phyloP scores from a whole-genome alignment of 2,113 vertebrate species.

The Nycticorax nycticorax region DNA sequence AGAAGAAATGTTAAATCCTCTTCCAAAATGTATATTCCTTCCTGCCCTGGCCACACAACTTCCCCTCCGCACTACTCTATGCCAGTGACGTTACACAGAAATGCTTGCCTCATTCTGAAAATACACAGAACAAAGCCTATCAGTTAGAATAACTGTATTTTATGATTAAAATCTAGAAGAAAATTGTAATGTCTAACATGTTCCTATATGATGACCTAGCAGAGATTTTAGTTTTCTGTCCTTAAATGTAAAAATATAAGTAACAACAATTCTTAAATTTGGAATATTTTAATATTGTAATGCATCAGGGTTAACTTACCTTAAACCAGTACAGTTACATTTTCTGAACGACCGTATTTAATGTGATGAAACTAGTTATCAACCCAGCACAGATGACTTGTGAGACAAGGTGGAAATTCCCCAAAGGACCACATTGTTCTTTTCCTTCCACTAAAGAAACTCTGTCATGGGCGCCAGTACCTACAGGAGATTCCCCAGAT shows the following conservation, averaged over 20 bases:
- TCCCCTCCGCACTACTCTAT: not conserved
- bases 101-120: not conserved
- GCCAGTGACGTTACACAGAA: not conserved
- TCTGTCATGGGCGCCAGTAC: not conserved
- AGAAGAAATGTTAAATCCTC: not conserved
- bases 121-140: not conserved
- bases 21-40: not conserved
- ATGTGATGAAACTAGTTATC: not conserved
- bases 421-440: not conserved
- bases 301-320: not conserved
- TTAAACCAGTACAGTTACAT: not conserved
- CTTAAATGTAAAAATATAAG: not conserved
- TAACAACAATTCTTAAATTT: not conserved
- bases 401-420: not conserved
- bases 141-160: not conserved
- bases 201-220: not conserved
- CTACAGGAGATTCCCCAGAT: not conserved
- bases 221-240: not conserved
- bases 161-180: not conserved
- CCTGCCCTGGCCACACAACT: not conserved
- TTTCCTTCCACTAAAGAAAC: not conserved
- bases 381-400: not conserved
- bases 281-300: not conserved
- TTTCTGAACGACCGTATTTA: not conserved
- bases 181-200: not conserved